Evolutionary conservation across 2,888 invertebrate genomes (phyloP).

Genomic region (Nezara viridula): DNA sequence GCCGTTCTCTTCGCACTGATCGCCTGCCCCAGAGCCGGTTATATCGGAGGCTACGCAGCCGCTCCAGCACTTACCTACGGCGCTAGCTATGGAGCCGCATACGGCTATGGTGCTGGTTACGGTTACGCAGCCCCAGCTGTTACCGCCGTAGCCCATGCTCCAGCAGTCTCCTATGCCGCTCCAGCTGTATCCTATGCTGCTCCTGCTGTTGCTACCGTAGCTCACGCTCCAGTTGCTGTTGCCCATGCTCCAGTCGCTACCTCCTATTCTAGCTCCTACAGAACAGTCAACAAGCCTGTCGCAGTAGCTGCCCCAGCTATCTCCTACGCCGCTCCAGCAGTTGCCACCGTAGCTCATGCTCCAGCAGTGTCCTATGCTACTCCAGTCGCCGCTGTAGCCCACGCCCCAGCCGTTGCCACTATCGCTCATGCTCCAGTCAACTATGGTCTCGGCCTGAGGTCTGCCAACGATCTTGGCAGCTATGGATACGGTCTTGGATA

Average conservation of each 20-base stretch:
- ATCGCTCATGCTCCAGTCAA: slow-evolving; percentile 69
- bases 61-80: slow-evolving; percentile 10
- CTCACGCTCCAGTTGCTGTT: neutral
- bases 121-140: slow-evolving; percentile 66
- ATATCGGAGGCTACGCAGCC: neutral
- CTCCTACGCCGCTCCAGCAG: too few species aligned
- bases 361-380: too few species aligned
- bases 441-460: neutral
- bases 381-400: too few species aligned
- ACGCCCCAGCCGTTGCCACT: slow-evolving; percentile 32
- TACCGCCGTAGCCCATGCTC: slow-evolving; percentile 66
- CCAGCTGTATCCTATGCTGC: slow-evolving; percentile 42
- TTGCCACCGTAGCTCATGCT: too few species aligned
- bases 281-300: too few species aligned
- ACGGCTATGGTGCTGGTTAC: slow-evolving; percentile 48
- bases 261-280: too few species aligned
- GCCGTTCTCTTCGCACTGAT: neutral
- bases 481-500: neutral
- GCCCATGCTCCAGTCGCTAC: slow-evolving; percentile 70
- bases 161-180: slow-evolving; percentile 53
- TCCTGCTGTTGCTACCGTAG: neutral
- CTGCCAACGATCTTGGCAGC: too few species aligned
- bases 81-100: neutral
- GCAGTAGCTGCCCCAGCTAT: too few species aligned
- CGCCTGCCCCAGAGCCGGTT: neutral